phyloP scores from a whole-genome alignment of 2,113 vertebrate species.

The Pholis gunnellus region DNA sequence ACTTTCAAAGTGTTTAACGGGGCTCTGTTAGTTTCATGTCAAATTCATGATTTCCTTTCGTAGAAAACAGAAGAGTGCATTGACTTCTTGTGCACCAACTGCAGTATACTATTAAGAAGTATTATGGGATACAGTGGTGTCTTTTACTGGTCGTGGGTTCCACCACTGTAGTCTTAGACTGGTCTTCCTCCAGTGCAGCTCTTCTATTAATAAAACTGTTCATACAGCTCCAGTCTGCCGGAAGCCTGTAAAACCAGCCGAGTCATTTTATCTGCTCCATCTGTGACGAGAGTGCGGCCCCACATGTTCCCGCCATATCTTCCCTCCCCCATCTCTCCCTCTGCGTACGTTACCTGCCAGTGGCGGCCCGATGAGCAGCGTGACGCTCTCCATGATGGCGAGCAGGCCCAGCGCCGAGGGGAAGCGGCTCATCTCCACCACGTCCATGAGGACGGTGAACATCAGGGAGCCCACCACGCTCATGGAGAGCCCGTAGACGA shows the following conservation, averaged over 20 bases:
- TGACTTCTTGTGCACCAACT: neutral
- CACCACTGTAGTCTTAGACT: no score
- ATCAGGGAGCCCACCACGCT: slow-evolving; percentile 88
- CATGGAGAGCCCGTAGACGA: slow-evolving; percentile 90
- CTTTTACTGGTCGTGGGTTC: no score
- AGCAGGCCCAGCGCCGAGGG: slow-evolving; percentile 93
- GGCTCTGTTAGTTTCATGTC: no score
- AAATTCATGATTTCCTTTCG: neutral
- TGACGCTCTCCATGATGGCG: slow-evolving; percentile 89
- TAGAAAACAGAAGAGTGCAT: neutral
- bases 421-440: slow-evolving; percentile 92
- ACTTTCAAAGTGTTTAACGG: no score
- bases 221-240: neutral
- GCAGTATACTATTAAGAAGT: neutral
- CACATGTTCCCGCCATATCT: neutral
- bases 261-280: neutral
- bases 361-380: slow-evolving; percentile 90
- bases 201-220: neutral
- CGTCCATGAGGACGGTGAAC: slow-evolving; percentile 95
- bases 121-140: neutral
- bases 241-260: neutral
- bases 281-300: neutral
- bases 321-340: no score
- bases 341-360: slow-evolving; percentile 85
- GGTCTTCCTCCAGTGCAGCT: neutral